Evolutionary conservation across 2,797 vertebrate species (phyloP), one percentile per base, ranked within the genome.

Genomic region (Pseudochaenichthys georgianus): DNA sequence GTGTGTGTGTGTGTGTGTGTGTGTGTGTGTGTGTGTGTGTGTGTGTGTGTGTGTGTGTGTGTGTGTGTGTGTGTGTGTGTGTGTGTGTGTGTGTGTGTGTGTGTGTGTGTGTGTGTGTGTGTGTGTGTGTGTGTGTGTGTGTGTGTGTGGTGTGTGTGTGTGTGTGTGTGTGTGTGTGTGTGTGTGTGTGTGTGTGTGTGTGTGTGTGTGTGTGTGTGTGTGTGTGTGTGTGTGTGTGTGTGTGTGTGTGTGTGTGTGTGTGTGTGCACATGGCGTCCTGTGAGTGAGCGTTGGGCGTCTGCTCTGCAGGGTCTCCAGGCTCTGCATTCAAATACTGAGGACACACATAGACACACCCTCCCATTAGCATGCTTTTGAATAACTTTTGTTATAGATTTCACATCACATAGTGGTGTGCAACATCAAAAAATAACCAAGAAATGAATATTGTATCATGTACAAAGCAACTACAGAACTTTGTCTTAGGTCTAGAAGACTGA

Each of bases 261-360:
- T 63, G 38, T 68, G 42, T 41, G 28, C 70, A 48, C 16, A 53
- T 55, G 7, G 52, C 52, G 23, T 54, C 53, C 15, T 70, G 61
- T 47, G 55, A 52, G 53, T 66, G 52, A 53, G 21, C 58, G 43
- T 50, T 23, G 69, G 54, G 52, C 19, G 52, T 85, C 31, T 53
- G 62, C 54, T 86, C 82, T 73, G 62, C 69, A 55, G 81, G 67
- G 68, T 88, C 75, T 84, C 51, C 9, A 64, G 73, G 31, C 73
- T 81, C 55, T 64, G 43, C 61, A 70, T 75, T 74, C 64, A 84
- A 38, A 77, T 31, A 73, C 50, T 70, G 59, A 70, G 65, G 7
- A 47, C 47, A 43, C 34, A 58, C 23, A 28, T 8, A 9, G 5
- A 23, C 58, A 48, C 42, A 19, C 23, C 23, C 65, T 54, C 69